phyloP scores from a whole-genome alignment of 2,797 vertebrate species.

The Liparis tanakae region DNA sequence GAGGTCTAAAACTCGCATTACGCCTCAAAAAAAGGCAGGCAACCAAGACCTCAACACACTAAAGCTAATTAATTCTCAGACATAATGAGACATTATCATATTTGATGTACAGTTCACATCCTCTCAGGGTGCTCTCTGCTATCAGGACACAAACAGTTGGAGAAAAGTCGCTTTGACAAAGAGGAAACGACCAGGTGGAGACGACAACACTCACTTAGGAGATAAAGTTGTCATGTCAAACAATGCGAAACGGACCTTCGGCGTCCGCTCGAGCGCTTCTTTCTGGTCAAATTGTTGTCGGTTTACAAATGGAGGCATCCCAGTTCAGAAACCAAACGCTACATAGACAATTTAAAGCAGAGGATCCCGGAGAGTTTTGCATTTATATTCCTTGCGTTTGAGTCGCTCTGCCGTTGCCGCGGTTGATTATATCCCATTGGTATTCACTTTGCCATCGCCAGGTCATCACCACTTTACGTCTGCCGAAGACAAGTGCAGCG shows the following conservation, averaged over 20 bases:
- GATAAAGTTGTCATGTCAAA: constrained; percentile 29
- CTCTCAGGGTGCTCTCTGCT: constrained; percentile 49
- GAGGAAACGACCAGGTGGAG: constrained; percentile 13
- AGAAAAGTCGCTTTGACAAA: constrained; percentile 43
- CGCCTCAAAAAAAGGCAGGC: constrained; percentile 70
- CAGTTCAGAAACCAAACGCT: neutral
- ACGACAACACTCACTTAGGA: constrained; percentile 28
- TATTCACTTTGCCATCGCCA: constrained; percentile 70
- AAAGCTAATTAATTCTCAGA: constrained; percentile 77
- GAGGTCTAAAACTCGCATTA: constrained; percentile 82
- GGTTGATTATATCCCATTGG: constrained; percentile 63
- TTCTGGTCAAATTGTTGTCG: neutral
- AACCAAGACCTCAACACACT: constrained; percentile 73
- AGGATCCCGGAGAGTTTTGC: constrained; percentile 15
- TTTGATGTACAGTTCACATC: constrained; percentile 68
- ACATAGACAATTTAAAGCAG: constrained; percentile 3
- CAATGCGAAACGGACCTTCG: constrained; percentile 20
- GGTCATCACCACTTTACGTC: constrained; percentile 63
- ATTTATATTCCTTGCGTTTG: constrained; percentile 40
- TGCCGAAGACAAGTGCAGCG: constrained; percentile 64
- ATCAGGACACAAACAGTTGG: constrained; percentile 35
- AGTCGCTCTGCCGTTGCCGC: constrained; percentile 39
- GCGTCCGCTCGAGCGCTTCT: neutral
- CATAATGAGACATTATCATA: constrained; percentile 72
- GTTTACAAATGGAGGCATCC: constrained; percentile 19